These are phyloP conservation scores for Talpa occidentalis DNA, from an alignment of 2,113 vertebrate genomes.

Conservation along the genomic window DNA sequence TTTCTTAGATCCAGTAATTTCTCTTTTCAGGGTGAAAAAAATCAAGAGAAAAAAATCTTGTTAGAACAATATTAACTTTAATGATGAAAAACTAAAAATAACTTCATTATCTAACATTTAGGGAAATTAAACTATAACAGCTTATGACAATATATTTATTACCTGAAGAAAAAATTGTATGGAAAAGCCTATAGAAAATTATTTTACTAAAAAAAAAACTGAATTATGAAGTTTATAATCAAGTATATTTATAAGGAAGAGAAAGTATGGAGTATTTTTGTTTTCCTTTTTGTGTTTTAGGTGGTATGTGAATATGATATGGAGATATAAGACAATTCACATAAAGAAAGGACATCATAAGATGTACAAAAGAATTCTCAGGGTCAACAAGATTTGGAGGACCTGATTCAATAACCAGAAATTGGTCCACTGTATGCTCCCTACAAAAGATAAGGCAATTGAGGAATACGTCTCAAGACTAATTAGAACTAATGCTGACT, in stretches of 20 bases:
- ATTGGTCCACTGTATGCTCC: not conserved
- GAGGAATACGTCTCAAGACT: not conserved
- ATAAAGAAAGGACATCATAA: not conserved
- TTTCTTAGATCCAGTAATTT: conserved; percentile 24
- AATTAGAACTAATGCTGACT: not conserved
- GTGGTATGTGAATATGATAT: not conserved
- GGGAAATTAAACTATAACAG: not conserved
- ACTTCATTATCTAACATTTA: conserved; percentile 11
- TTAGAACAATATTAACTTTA: conserved; percentile 6
- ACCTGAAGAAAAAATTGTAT: conserved; percentile 14
- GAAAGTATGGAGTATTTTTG: not conserved
- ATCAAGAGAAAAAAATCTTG: not conserved
- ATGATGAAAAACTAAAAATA: conserved; percentile 24
- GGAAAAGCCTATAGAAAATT: not conserved
- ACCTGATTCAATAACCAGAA: not conserved
- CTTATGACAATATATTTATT: not conserved
- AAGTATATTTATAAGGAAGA: not conserved
- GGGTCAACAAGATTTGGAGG: not conserved
- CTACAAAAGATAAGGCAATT: no score
- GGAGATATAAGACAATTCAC: not conserved
- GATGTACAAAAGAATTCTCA: not conserved
- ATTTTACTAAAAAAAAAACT: not conserved
- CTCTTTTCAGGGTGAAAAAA: not conserved
- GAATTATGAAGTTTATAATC: not conserved
- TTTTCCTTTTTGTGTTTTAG: conserved; percentile 4